Conservation (phyloP, 2,113 vertebrate species). For the Rhynchopsitta pachyrhyncha region DNA sequence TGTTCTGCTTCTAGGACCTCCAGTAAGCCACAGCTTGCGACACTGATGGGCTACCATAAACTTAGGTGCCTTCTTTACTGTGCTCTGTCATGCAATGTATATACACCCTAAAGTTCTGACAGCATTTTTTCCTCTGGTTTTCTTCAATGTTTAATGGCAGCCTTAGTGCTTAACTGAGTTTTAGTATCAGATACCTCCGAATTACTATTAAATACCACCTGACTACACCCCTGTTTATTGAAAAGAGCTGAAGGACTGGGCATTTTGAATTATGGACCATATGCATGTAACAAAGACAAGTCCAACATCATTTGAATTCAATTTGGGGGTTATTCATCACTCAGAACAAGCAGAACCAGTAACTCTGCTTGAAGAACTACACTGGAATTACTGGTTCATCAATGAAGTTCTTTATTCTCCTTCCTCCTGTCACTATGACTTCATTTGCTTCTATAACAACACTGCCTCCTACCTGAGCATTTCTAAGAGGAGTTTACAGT, state of each 20-base stretch:
- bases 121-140: neutral
- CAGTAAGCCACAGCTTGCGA: neutral
- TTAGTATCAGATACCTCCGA: neutral
- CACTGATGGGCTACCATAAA: neutral
- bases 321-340: neutral
- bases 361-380: neutral
- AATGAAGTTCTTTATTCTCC: neutral
- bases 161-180: neutral
- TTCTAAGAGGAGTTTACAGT: neutral
- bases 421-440: neutral
- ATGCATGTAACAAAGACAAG: neutral
- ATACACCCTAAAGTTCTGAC: neutral
- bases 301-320: neutral
- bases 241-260: neutral
- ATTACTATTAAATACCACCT: neutral
- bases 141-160: neutral
- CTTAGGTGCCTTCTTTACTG: neutral
- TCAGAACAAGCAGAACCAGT: neutral
- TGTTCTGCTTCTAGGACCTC: neutral
- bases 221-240: neutral
- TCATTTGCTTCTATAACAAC: neutral
- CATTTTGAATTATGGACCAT: neutral
- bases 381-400: neutral
- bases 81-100: neutral
- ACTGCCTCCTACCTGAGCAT: neutral